A percentile compares a stretch with the other conserved stretches of the same genome.
phyloP scores from a whole-genome alignment of 2,113 vertebrate species.

The Eulemur rufifrons region DNA sequence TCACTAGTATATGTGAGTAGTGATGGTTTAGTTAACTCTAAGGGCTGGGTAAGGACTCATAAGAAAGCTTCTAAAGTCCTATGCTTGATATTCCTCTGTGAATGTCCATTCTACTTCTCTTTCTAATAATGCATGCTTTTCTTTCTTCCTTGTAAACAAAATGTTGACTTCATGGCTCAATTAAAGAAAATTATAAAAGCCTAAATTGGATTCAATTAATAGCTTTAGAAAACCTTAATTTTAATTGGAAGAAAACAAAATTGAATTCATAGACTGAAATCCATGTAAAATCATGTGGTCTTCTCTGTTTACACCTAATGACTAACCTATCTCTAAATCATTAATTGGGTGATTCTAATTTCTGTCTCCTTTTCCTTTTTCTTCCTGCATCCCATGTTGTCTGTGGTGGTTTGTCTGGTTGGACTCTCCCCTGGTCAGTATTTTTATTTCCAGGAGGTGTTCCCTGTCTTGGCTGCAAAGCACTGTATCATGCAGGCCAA shows the following conservation, averaged over 20 bases:
- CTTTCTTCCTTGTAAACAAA: constrained; percentile 77
- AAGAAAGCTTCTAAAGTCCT: constrained; percentile 50
- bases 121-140: constrained; percentile 76
- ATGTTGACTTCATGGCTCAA: constrained; percentile 76
- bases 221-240: background rate
- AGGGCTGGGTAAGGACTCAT: constrained; percentile 54
- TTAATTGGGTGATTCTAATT: constrained; percentile 89
- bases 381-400: constrained; percentile 92
- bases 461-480: constrained; percentile 97
- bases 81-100: constrained; percentile 58
- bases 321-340: constrained; percentile 84
- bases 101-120: constrained; percentile 61
- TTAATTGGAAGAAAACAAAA: constrained; percentile 56
- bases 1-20: constrained; percentile 75
- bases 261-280: constrained; percentile 52
- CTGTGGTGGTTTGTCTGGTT: constrained; percentile 93
- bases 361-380: constrained; percentile 94
- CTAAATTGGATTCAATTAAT: constrained; percentile 56
- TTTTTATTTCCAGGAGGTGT: constrained; percentile 99
- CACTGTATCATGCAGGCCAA: constrained; percentile 99
- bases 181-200: constrained; percentile 52
- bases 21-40: constrained; percentile 36
- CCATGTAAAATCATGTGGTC: constrained; percentile 69
- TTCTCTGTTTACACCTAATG: constrained; percentile 79
- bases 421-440: constrained; percentile 99